Evolutionary conservation across 2,113 vertebrate genomes (phyloP).

Genomic region (Oriolus oriolus): DNA sequence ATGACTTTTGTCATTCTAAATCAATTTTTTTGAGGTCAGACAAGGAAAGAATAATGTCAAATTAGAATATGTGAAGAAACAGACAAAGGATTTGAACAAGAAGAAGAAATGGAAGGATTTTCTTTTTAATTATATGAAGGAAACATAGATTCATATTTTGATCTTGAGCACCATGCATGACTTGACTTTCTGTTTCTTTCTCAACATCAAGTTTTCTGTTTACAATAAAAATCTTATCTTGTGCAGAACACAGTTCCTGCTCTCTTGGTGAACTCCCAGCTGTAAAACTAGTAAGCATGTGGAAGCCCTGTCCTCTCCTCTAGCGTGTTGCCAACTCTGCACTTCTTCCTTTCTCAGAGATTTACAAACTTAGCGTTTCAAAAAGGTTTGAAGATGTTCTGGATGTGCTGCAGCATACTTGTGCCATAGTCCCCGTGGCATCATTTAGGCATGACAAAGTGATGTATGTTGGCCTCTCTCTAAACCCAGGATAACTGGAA

Average conservation of each 20-base stretch:
- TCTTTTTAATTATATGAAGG: neutral
- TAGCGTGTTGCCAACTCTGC: neutral
- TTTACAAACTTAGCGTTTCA: accelerated
- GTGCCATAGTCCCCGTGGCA: neutral
- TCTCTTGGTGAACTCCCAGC: neutral
- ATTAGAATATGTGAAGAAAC: neutral
- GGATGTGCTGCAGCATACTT: neutral
- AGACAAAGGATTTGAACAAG: neutral
- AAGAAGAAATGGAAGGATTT: neutral
- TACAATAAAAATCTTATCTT: neutral
- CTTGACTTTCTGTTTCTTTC: neutral
- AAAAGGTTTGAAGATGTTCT: neutral
- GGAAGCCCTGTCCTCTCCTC: neutral
- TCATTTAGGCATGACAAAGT: neutral
- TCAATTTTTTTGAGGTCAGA: neutral
- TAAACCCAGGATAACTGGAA: neutral
- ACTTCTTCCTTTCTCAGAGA: neutral
- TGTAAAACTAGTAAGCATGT: neutral
- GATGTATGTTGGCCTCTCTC: neutral
- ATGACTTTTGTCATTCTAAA: neutral
- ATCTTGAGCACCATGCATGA: neutral
- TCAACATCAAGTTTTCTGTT: neutral
- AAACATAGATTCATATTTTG: neutral
- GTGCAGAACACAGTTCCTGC: neutral
- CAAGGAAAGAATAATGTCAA: neutral